phyloP scores from a whole-genome alignment of 1,140 invertebrate species.

The Lepeophtheirus salmonis region DNA sequence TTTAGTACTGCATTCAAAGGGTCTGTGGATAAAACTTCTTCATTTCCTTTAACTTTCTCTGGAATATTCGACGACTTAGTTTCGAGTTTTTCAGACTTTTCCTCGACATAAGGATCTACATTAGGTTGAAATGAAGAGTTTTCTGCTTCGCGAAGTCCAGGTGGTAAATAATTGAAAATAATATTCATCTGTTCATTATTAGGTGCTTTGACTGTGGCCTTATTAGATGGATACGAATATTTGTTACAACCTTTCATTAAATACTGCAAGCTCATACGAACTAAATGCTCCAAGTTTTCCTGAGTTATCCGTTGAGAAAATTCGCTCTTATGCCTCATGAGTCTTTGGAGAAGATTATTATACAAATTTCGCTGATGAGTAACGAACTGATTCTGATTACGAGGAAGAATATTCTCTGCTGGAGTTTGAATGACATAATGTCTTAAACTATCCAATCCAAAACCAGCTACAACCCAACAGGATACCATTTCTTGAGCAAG shows the following conservation, averaged over 20 bases:
- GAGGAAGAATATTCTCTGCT: background rate
- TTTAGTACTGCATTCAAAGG: conserved; percentile 6
- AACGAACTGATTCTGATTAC: background rate
- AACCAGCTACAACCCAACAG: background rate
- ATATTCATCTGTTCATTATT: background rate
- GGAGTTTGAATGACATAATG: background rate
- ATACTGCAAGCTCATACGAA: background rate
- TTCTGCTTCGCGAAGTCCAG: conserved; percentile 7
- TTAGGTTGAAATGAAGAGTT: background rate
- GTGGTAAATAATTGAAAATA: conserved; percentile 11
- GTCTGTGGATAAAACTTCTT: background rate
- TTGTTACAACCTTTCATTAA: conserved; percentile 4
- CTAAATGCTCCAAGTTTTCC: background rate
- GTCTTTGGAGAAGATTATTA: background rate
- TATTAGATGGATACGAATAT: background rate
- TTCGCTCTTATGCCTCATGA: background rate
- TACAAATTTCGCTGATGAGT: background rate
- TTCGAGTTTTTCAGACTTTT: background rate
- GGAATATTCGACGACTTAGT: background rate
- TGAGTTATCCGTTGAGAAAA: background rate
- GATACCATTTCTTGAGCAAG: conserved; percentile 9
- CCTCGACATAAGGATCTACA: background rate
- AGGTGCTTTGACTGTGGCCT: background rate
- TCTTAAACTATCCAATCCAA: background rate
- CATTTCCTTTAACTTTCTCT: background rate